phyloP scores from a whole-genome alignment of 53 echinoderm and acorn worm genomes.

The Echinometra lucunter region DNA sequence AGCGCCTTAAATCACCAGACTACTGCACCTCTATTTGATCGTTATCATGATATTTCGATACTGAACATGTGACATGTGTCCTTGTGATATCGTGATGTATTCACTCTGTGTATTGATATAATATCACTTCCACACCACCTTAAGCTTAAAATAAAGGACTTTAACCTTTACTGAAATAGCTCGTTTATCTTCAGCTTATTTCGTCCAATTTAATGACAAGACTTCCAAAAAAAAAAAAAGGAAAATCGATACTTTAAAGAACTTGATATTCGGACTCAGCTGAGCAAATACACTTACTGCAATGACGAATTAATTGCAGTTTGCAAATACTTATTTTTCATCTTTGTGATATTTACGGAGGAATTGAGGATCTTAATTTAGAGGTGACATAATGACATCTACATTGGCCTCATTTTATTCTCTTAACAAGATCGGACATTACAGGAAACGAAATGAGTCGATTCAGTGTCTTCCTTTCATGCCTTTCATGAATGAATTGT shows the following conservation, averaged over 20 bases:
- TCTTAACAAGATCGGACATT: not conserved
- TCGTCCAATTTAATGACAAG: not conserved
- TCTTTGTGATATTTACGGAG: conserved; percentile 5
- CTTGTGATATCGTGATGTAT: no score
- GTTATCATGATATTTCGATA: no score
- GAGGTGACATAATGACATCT: not conserved
- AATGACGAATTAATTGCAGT: conserved; percentile 5
- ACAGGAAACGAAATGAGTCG: not conserved
- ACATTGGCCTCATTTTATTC: not conserved
- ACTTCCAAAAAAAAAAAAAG: not conserved
- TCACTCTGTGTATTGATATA: not conserved
- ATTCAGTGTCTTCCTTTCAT: not conserved
- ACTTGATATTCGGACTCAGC: conserved; percentile 30
- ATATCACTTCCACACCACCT: not conserved
- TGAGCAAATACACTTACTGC: conserved; percentile 36
- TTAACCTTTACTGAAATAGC: not conserved
- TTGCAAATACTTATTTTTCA: not conserved
- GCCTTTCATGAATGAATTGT: no score
- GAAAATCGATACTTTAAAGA: not conserved
- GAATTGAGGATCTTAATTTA: not conserved
- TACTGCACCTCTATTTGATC: no score
- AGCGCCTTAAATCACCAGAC: no score
- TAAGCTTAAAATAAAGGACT: not conserved
- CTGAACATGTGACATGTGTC: no score
- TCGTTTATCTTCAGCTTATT: not conserved